These are phyloP conservation scores for Amphipoea oculea DNA, from an alignment of 2,888 invertebrate genomes.

Conservation along the genomic window DNA sequence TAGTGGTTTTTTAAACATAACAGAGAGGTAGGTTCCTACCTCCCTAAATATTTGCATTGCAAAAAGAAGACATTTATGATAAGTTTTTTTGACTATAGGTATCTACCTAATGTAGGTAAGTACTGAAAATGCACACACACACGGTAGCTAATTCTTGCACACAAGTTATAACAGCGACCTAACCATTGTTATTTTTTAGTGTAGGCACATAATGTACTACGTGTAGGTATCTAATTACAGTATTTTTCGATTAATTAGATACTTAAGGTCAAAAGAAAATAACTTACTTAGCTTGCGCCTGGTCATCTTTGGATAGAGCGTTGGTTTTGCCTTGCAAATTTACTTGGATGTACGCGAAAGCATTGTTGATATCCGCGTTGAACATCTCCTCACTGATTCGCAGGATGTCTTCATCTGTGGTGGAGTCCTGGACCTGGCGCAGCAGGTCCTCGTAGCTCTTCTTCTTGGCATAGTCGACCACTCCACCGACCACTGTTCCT, in stretches of 20 bases:
- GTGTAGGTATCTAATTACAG: neutral
- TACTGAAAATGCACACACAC: neutral
- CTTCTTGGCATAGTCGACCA: constrained; percentile 87
- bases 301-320: constrained; percentile 92
- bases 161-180: neutral
- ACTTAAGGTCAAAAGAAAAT: constrained; percentile 17
- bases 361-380: constrained; percentile 93
- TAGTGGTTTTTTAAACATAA: neutral
- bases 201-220: neutral
- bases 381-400: constrained; percentile 93
- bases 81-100: neutral
- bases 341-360: constrained; percentile 92
- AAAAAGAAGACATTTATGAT: neutral
- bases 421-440: constrained; percentile 86
- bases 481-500: constrained; percentile 87
- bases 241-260: neutral
- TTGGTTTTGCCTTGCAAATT: constrained; percentile 94
- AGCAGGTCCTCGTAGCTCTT: constrained; percentile 87
- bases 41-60: neutral
- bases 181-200: neutral
- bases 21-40: neutral
- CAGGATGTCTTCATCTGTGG: constrained; percentile 92
- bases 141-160: neutral
- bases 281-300: constrained; percentile 94
- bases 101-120: neutral